Base-by-base conservation (phyloP, 2,888 invertebrate genomes). In the Ariolimax columbianus region DNA sequence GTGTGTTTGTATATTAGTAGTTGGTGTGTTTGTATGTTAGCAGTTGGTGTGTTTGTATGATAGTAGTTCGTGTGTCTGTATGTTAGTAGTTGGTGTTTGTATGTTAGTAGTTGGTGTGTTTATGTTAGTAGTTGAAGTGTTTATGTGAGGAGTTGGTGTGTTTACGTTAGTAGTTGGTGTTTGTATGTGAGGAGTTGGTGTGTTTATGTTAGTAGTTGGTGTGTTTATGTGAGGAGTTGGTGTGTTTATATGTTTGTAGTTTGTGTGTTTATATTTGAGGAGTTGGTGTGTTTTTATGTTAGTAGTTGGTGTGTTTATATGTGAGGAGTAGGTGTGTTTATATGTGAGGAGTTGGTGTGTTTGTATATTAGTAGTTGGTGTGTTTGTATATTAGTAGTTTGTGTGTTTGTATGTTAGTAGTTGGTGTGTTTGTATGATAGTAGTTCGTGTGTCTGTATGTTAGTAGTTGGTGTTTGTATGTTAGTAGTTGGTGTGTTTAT, bases 1-100 rank as follows among this genome's bases (percentile, higher is more conserved):
- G 6, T 30, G 17, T 66, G 66, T 33, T 7, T 33, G 30, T 30
- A 66, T 30, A 17, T 66, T 6, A 30, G 55, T 55, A 47, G 17
- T n/a, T 2, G 70, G 17, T 82, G 33, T 75, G 33, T 82, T 73
- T 72, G 1, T 82, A 23, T 43, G 51, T 82, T 33, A 30, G 36
- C 30, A 33, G 33, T 82, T 40, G 40, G 6, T 43, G 9, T 26
- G 9, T 43, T 9, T 30, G 0, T 73, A 30, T 43, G 3, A 38
- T 40, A 19, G 40, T n/a, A n/a, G n/a, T n/a, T n/a, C n/a, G n/a
- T n/a, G n/a, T n/a, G n/a, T n/a, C n/a, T n/a, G n/a, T n/a, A n/a
- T n/a, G n/a, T n/a, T 7, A n/a, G 47, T 66, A 33, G 33, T 23
- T 33, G 72, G 23, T 72, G 6, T 17, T 4, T 33, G 17, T 38